Percentiles rank a stretch among this genome's conserved stretches.
Evolutionary conservation across 1,140 invertebrate species (phyloP).

Genomic region (Steinernema khuongi): DNA sequence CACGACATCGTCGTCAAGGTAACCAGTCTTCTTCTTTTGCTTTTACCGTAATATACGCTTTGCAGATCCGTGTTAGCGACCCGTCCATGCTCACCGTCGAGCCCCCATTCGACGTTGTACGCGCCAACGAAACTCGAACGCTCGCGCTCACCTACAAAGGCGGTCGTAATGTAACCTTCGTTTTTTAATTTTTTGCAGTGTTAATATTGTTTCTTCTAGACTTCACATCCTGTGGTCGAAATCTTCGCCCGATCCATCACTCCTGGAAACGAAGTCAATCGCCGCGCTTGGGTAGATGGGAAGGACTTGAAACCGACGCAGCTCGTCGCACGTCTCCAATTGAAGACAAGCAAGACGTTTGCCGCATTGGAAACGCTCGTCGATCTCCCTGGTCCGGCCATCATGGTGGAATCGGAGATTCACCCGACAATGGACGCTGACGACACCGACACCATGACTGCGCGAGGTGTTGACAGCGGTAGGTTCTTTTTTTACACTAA

Average conservation of each 20-base stretch:
- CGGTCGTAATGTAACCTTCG: neutral
- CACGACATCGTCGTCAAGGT: slow-evolving; percentile 3
- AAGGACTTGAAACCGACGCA: neutral
- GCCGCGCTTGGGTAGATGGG: neutral
- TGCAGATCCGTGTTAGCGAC: slow-evolving; percentile 1
- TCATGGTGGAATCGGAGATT: neutral
- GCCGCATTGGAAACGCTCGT: neutral
- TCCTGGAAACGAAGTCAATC: neutral
- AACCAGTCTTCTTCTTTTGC: neutral
- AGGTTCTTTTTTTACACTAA: too few species aligned
- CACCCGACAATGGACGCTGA: neutral
- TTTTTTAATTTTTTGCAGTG: neutral
- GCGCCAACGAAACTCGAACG: neutral
- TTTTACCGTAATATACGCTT: neutral
- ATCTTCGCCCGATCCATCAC: slow-evolving; percentile 7
- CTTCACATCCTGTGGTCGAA: neutral
- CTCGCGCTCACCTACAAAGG: neutral
- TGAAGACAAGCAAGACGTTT: neutral
- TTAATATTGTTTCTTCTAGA: neutral
- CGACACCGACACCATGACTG: neutral
- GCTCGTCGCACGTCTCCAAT: neutral
- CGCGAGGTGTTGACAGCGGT: neutral
- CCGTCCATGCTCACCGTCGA: neutral
- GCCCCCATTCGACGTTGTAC: neutral
- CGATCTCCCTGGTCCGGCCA: neutral